These are phyloP conservation scores for Pseudopodoces humilis DNA, from an alignment of 2,113 vertebrate genomes.

Conservation along the genomic window DNA sequence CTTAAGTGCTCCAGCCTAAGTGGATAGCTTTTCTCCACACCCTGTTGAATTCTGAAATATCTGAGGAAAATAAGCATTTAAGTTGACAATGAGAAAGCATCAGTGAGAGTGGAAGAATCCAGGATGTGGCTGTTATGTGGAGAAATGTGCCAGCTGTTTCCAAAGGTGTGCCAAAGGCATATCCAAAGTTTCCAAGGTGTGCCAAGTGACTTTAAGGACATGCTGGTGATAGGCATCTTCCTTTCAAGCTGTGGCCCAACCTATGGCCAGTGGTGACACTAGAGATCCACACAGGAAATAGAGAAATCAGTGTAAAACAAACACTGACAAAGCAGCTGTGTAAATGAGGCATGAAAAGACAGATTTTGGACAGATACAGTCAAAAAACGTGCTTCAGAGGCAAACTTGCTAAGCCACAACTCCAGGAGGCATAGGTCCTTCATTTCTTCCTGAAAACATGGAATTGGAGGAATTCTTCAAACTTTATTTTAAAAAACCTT, in stretches of 20 bases:
- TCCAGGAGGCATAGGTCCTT: background rate
- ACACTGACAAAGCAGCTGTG: background rate
- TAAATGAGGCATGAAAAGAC: background rate
- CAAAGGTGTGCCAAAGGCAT: background rate
- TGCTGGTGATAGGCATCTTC: background rate
- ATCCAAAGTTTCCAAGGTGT: background rate
- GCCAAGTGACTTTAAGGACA: background rate
- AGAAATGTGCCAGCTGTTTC: background rate
- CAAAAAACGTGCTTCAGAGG: background rate
- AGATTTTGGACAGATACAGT: background rate
- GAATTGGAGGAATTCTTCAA: background rate
- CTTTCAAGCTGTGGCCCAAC: background rate
- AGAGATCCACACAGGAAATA: background rate
- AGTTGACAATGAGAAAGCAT: slow-evolving; percentile 9
- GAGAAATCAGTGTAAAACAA: background rate
- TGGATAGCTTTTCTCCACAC: background rate
- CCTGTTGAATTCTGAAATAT: slow-evolving; percentile 4
- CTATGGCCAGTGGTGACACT: background rate
- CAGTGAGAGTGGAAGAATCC: background rate
- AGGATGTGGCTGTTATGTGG: background rate
- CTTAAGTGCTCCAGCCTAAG: slow-evolving; percentile 26
- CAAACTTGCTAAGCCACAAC: background rate
- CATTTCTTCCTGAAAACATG: background rate
- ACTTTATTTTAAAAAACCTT: background rate
- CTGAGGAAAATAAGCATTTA: background rate